These are phyloP conservation scores for Xestia rhomboidea DNA, from an alignment of 2,888 invertebrate genomes.

Conservation along the genomic window DNA sequence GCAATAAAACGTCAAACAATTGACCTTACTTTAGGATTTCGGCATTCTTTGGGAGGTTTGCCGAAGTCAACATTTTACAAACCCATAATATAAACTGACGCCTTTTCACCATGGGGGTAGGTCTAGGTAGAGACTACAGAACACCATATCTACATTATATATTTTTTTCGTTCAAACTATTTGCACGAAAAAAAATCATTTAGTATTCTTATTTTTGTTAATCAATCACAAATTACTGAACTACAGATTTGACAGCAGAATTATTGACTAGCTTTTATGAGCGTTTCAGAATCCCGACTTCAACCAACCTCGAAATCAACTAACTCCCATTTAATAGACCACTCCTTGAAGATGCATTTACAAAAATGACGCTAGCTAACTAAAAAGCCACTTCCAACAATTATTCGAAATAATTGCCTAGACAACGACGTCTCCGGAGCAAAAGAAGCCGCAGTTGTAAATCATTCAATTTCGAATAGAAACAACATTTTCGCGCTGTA, in stretches of 20 bases:
- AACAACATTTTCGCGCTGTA: conserved; percentile 25
- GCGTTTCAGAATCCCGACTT: not conserved
- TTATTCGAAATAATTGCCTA: conserved; percentile 19
- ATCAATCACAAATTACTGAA: not conserved
- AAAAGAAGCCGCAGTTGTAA: conserved; percentile 17
- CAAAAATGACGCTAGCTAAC: not conserved
- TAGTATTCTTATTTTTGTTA: not conserved
- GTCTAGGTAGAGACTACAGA: not conserved
- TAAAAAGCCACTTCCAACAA: conserved; percentile 15
- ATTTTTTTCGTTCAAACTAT: not conserved
- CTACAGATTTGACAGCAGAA: not conserved
- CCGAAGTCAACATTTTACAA: not conserved
- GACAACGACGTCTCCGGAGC: conserved; percentile 2
- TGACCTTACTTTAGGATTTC: not conserved
- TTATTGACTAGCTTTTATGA: not conserved
- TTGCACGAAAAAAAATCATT: no score
- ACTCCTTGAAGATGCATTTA: not conserved
- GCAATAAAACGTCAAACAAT: not conserved
- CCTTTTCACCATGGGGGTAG: not conserved
- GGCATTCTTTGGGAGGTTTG: not conserved
- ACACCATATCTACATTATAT: not conserved
- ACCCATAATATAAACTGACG: not conserved
- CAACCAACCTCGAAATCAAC: not conserved
- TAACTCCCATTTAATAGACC: not conserved
- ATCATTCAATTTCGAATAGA: conserved; percentile 40